Conservation (phyloP, 2,113 vertebrate species). For the Tenebrosternarchus preto region DNA sequence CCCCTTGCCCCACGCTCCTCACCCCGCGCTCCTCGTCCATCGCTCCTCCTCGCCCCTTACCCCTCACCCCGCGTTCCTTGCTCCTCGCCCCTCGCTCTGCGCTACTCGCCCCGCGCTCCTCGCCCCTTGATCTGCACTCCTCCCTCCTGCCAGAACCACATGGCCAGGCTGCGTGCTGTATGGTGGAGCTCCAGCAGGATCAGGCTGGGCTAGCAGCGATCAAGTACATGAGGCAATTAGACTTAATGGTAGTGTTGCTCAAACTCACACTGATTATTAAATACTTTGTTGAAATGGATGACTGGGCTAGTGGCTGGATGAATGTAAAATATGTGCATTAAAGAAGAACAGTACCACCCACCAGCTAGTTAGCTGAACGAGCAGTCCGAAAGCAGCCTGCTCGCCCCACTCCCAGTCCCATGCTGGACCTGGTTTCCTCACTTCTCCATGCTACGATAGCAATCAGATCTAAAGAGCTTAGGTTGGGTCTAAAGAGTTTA, state of each 20-base stretch:
- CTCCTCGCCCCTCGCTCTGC: too few relatives aligned
- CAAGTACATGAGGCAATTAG: slow-evolving; percentile 5
- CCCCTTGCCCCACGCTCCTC: too few relatives aligned
- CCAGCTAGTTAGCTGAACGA: slow-evolving; percentile 33
- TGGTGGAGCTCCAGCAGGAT: slow-evolving; percentile 57
- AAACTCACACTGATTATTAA: slow-evolving; percentile 42
- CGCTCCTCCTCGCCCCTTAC: too few relatives aligned
- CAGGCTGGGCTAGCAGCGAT: slow-evolving; percentile 16
- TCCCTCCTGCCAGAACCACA: too few relatives aligned
- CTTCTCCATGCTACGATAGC: slow-evolving; percentile 61
- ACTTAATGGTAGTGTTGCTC: slow-evolving; percentile 37
- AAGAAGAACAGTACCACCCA: slow-evolving; percentile 22
- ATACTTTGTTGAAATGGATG: slow-evolving; percentile 38
- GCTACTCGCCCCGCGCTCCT: too few relatives aligned
- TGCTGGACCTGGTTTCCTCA: slow-evolving; percentile 63
- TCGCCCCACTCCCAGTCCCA: slow-evolving; percentile 48
- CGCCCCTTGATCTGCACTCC: too few relatives aligned
- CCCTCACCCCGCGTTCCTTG: too few relatives aligned
- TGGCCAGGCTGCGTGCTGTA: slow-evolving; percentile 53
- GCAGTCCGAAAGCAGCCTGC: slow-evolving; percentile 44
- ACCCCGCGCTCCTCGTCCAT: too few relatives aligned
- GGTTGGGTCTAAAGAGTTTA: slow-evolving; percentile 40
- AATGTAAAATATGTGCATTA: slow-evolving; percentile 20
- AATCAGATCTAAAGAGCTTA: slow-evolving; percentile 53
- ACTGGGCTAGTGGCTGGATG: slow-evolving; percentile 31